Conservation (phyloP, 2,797 vertebrate genomes). For the Lacerta agilis region DNA sequence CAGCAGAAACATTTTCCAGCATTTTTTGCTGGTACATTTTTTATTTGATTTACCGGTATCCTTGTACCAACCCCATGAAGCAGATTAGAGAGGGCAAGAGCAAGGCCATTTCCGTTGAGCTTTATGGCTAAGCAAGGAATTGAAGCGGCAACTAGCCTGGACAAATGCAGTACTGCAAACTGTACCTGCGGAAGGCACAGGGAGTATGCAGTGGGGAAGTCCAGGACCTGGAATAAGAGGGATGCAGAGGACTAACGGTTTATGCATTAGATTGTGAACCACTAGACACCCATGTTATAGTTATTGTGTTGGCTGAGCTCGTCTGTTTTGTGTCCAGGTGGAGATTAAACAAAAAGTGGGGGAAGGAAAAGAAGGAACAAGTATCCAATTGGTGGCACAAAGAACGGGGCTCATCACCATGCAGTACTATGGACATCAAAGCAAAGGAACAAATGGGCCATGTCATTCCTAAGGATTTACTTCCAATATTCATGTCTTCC, state of each 20-base stretch:
- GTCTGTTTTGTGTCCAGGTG: not conserved
- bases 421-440: not conserved
- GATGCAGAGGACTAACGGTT: not conserved
- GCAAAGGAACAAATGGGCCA: not conserved
- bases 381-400: not conserved
- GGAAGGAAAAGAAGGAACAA: not conserved
- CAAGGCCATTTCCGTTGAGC: not conserved
- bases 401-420: not conserved
- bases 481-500: not conserved
- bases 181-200: not conserved
- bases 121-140: not conserved
- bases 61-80: not conserved
- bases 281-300: not conserved
- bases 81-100: not conserved
- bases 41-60: not conserved
- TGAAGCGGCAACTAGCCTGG: not conserved
- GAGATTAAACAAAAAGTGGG: not conserved
- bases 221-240: not conserved
- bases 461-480: not conserved
- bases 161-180: not conserved
- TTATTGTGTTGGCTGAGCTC: not conserved
- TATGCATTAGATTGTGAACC: not conserved
- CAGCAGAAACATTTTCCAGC: not conserved
- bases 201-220: not conserved
- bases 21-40: not conserved